These are phyloP conservation scores for Lithophane ornitopus DNA, from an alignment of 2,888 invertebrate species.

Conservation along the genomic window DNA sequence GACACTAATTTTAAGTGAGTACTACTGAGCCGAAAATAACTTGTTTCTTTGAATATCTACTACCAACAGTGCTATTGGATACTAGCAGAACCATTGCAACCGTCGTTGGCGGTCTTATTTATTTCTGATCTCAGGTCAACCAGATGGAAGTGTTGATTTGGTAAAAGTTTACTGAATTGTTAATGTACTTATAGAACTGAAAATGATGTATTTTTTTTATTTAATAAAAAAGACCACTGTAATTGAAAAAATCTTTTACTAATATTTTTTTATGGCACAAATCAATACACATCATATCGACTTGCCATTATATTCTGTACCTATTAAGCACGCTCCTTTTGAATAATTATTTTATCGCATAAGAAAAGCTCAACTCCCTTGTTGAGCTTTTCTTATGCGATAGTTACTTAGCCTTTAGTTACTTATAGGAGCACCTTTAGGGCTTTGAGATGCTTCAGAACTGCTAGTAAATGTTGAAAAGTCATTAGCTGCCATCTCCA, in stretches of 20 bases:
- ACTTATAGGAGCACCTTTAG: no score
- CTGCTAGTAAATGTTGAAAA: not conserved
- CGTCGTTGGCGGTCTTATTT: slow-evolving; percentile 77
- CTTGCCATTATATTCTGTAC: not conserved
- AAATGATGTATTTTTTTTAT: slow-evolving; percentile 89
- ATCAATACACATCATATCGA: not conserved
- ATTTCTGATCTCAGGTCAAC: slow-evolving; percentile 88
- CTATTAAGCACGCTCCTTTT: not conserved
- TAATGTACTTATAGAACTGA: slow-evolving; percentile 90
- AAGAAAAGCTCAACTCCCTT: not conserved
- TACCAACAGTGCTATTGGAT: slow-evolving; percentile 58
- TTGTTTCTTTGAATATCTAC: slow-evolving; percentile 59
- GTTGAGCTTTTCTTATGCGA: no score
- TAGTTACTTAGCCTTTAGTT: no score
- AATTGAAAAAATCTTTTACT: slow-evolving; percentile 68
- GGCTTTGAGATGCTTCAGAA: not conserved
- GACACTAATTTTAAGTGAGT: slow-evolving; percentile 81
- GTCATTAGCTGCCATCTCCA: not conserved
- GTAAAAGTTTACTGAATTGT: slow-evolving; percentile 89
- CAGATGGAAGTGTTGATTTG: slow-evolving; percentile 86
- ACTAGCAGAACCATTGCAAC: slow-evolving; percentile 64
- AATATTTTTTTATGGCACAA: not conserved
- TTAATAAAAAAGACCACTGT: slow-evolving; percentile 88
- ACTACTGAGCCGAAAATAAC: slow-evolving; percentile 70
- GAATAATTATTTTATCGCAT: not conserved